These are phyloP conservation scores for mouse (Mus musculus) DNA, from an alignment of 2,113 vertebrate species.

Conservation along the genomic window GRCm39 chr17:37361501-37362000, in stretches of 20 bases:
- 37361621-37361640: slow-evolving; percentile 32
- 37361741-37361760: slow-evolving; percentile 68
- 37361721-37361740: slow-evolving; percentile 56
- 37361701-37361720: slow-evolving; percentile 67
- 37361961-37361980: slow-evolving; percentile 94
- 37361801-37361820: slow-evolving; percentile 78
- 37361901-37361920: slow-evolving; percentile 96
- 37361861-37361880: slow-evolving; percentile 78
- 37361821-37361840: slow-evolving; percentile 73
- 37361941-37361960: slow-evolving; percentile 95
- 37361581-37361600: slow-evolving; percentile 43
- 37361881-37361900: slow-evolving; percentile 92
- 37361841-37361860: slow-evolving; percentile 76
- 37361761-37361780: slow-evolving; percentile 57
- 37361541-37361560: slow-evolving; percentile 73
- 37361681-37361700: slow-evolving; percentile 78
- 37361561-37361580: slow-evolving; percentile 31
- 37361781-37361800: slow-evolving; percentile 68
- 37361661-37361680: slow-evolving; percentile 70
- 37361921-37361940: slow-evolving; percentile 97
- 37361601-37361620: slow-evolving; percentile 39
- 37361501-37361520: slow-evolving; percentile 63
- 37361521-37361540: slow-evolving; percentile 73
- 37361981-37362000: slow-evolving; percentile 95
- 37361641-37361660: slow-evolving; percentile 80